Evolutionary conservation across 2,113 vertebrate genomes (phyloP), one percentile per base, ranked within the genome.

Genomic region (Donacobius atricapilla): DNA sequence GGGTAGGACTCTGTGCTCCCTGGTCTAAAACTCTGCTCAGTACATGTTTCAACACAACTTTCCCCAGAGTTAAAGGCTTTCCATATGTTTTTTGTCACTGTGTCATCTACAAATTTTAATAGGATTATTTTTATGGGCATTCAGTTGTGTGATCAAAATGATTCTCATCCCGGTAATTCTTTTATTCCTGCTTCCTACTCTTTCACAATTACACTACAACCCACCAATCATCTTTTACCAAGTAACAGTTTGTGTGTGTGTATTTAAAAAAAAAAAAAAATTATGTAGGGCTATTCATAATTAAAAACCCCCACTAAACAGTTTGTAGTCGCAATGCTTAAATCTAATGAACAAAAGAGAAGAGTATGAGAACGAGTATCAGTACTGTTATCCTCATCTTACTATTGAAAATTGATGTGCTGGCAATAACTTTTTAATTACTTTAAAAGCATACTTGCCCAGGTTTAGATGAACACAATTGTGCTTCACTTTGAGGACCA

Each of bases 231-330:
- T 16, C 14, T 87, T 77, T 70, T 37, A 78, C 11, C 8, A 33
- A 58, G 51, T 45, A 61, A 53, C 2, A n/a, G 3, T 42, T 12
- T 48, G 3, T n/a, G 4, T 48, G 6, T 47, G 3, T 79, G 5
- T 25, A 2, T n/a, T 33, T 7, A 1, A 7, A 7, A 48, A 40
- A 47, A 33, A 24, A 17, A n/a, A n/a, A n/a, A n/a, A n/a, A n/a
- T n/a, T n/a, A 15, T 51, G 14, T 20, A 44, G 40, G 8, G 28
- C 3, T 54, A 9, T 20, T 73, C 7, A 11, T 27, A 71, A 68
- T 57, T 21, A 39, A 28, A 81, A 65, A 27, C 0, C 0, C 2
- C 3, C 7, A 47, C 24, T 24, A 19, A 53, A 21, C 1, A 22
- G 3, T 66, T 90, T 57, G 35, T 31, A 21, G 6, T 58, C 50